Base-by-base conservation (phyloP, 2,888 invertebrate species). In the Sarcophaga subvicina region DNA sequence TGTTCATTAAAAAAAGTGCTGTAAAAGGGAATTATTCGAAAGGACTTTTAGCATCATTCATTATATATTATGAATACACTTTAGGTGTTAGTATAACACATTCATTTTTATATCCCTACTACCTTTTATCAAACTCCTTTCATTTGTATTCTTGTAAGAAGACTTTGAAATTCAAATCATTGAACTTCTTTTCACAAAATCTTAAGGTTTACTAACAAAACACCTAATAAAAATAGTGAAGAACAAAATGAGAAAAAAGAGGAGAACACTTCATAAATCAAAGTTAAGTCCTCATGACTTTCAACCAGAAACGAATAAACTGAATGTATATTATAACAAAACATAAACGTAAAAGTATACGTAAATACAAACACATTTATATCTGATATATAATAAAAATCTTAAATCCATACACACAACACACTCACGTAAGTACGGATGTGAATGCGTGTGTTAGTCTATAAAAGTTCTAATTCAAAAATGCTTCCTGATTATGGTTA, bases 261-360 rank as follows among this genome's bases (percentile, higher is more conserved):
- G 25, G 27, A 47, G 37, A 27, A 77, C 27, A 69, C 70, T 76
- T 79, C 76, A 82, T 86, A 86, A 83, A 86, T 86, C 82, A 80
- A 63, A 45, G 67, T 79, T 80, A 86, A 83, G 67, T 82, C 86
- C 69, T 86, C 59, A 69, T 82, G 82, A 80, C 67, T 82, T 76
- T 86, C 80, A 83, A 71, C 82, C 86, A 86, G 76, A 83, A 83
- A 80, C 72, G 72, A 86, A 80, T 86, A 86, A 86, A 82, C 82
- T 69, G 59, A 72, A 86, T 71, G 83, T 69, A 63, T 80, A 37
- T 37, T 37, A 37, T 71, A 79, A 86, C 77, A 83, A 77, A 80
- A 63, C 12, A 5, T 10, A 54, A 54, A 54, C 54, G 17, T 37
- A 37, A 37, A 37, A 3, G 27, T 27, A 27, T 5, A 27, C 27